Percentiles rank a stretch among this genome's conserved stretches.
These are phyloP conservation scores for Subanguina moxae DNA, from an alignment of 1,140 invertebrate genomes.

Conservation along the genomic window DNA sequence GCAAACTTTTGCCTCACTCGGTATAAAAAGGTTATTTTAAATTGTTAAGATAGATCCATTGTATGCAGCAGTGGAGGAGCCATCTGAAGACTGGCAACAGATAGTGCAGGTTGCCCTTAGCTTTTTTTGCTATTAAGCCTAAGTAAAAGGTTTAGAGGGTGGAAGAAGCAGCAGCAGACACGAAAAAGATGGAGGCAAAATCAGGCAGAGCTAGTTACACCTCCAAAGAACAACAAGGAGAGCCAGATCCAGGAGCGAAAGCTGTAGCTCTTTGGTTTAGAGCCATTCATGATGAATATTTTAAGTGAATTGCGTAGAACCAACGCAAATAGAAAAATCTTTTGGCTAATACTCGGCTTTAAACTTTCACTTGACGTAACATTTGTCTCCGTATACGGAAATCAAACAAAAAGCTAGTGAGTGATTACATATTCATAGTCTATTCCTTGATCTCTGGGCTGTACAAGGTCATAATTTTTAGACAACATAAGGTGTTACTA, in stretches of 20 bases:
- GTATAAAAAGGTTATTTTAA: not conserved
- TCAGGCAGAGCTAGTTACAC: constrained; percentile 38
- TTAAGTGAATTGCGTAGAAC: no score
- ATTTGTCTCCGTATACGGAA: no score
- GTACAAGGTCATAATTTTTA: no score
- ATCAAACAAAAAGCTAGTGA: no score
- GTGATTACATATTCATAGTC: no score
- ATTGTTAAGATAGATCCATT: constrained; percentile 36
- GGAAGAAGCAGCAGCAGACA: constrained; percentile 32
- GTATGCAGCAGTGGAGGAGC: constrained; percentile 35
- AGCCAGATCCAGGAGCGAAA: constrained; percentile 62
- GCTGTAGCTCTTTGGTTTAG: constrained; percentile 60
- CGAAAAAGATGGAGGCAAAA: constrained; percentile 42
- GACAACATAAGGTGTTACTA: no score
- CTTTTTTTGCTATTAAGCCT: not conserved
- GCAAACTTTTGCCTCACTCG: no score
- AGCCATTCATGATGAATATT: constrained; percentile 48
- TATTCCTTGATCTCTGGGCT: no score
- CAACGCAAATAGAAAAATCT: no score
- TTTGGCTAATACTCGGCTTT: no score
- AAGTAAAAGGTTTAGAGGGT: constrained; percentile 20
- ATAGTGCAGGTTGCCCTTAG: constrained; percentile 21
- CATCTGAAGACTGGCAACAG: constrained; percentile 18
- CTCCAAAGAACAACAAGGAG: constrained; percentile 40
- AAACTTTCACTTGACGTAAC: no score